phyloP scores from a whole-genome alignment of 2,797 vertebrate species.

The Champsocephalus esox region DNA sequence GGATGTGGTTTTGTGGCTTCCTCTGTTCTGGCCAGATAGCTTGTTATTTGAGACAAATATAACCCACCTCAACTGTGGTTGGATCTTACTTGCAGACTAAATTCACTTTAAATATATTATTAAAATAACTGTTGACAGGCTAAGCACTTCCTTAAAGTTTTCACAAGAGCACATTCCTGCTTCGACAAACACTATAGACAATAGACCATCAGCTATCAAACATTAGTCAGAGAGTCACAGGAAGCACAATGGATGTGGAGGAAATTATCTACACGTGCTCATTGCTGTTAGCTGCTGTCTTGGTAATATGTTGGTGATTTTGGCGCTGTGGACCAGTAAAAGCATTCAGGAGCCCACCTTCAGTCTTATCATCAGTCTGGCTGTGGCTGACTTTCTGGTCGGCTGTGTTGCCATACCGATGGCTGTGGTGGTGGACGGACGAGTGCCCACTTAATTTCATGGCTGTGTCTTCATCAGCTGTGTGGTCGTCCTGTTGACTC shows the following conservation, averaged over 20 bases:
- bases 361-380: constrained; percentile 89
- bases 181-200: neutral
- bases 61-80: neutral
- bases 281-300: constrained; percentile 75
- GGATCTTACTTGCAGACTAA: no score
- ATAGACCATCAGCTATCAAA: neutral
- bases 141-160: constrained; percentile 56
- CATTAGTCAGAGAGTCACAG: no score
- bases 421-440: constrained; percentile 84
- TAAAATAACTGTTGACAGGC: no score
- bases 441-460: constrained; percentile 70
- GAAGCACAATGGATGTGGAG: constrained; percentile 4
- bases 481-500: constrained; percentile 83
- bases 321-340: constrained; percentile 83
- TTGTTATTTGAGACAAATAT: neutral
- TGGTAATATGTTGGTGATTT: constrained; percentile 89
- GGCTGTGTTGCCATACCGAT: constrained; percentile 87
- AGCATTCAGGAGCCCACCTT: constrained; percentile 82
- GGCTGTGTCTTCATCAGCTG: constrained; percentile 89
- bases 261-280: constrained; percentile 58
- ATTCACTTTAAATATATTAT: no score
- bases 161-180: constrained; percentile 18
- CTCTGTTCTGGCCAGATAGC: neutral
- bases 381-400: constrained; percentile 89
- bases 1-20: constrained; percentile 2